Base-by-base conservation (phyloP, 2,113 vertebrate genomes). In the Tylochromis polylepis region DNA sequence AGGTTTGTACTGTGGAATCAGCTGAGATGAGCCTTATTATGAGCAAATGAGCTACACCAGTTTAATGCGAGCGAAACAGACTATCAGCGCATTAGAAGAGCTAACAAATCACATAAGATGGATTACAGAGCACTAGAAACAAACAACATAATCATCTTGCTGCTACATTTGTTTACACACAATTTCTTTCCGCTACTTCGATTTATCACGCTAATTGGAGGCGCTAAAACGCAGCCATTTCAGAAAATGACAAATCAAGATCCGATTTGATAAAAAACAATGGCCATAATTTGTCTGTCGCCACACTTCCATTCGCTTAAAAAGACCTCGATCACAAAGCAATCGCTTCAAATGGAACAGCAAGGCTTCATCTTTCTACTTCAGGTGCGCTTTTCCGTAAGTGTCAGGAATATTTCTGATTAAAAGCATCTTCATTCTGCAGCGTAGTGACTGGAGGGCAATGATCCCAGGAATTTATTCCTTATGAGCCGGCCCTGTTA, bases 141-240 rank as follows among this genome's bases (percentile, higher is more conserved):
- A 77, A 77, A 77, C 60, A 49, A 55, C 59, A 84, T 36, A 55
- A 85, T 91, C 51, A 79, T 85, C 88, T 51, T 78, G 27, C 82
- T 11, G 24, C 7, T 51, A 24, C 67, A 82, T 85, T 89, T 87
- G 89, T 89, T 89, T 20, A 38, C 12, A 83, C 22, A 10, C 11
- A 2, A 16, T 62, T 77, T 84, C 49, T 56, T 27, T 53, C 43
- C 27, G 5, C 51, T 77, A 3, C 84, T 82, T 65, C 36, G 59
- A 84, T 93, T 92, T 55, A 51, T 94, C 86, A 86, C 60, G 29
- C 87, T 94, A 91, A 95, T 93, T 92, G 80, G 81, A 60, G 51
- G 59, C 62, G 53, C 87, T 88, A 83, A 88, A 89, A 84, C 24
- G 81, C 27, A 56, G 43, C 56, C 36, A 38, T 90, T 90, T 88